Base-by-base conservation (phyloP, 37 sponge, comb jelly and placozoan genomes). In the Halichondria panicea region DNA sequence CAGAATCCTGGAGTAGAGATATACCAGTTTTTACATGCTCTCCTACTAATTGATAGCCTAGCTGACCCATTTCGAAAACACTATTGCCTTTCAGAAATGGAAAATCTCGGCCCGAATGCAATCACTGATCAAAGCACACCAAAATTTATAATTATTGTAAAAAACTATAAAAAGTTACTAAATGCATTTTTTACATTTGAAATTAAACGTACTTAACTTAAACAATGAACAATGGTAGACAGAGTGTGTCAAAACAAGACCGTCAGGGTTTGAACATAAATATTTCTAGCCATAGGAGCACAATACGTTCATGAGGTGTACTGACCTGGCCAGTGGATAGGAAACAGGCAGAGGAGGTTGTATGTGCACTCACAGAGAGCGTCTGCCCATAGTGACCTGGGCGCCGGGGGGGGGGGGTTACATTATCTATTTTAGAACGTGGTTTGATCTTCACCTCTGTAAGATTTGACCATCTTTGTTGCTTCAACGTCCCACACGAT, bases 271-370 rank as follows among this genome's bases (percentile, higher is more conserved):
- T 25, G 24, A n/a, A n/a, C n/a, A 58, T 11, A 15, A 48, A 15
- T 18, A 15, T 15, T 18, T 15, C 52, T 18, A 48, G 13, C 15
- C 11, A 48, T 48, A 48, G 15, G 52, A 48, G 38, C 35, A 33
- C 39, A 64, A 19, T 7, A 64, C 30, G 35, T 64, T 34, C 9
- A 19, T 24, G 4, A 30, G 15, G 56, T 0, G 40, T 28, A 81
- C 74, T 72, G 22, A 82, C 83, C 75, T 61, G 43, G 35, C 75
- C 74, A 34, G 83, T 39, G 25, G 83, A 60, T 0, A 74, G 39
- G 43, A 82, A 82, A 57, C 43, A 37, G 27, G 63, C 54, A 13
- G 55, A 18, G 32, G 36, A 55, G 0, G 43, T 25, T 30, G 83
- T 55, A 55, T 58, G 56, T 24, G 75, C 22, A 6, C 68, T 46